These are phyloP conservation scores for Geotrupes spiniger DNA, from an alignment of 2,888 invertebrate species.

Conservation along the genomic window DNA sequence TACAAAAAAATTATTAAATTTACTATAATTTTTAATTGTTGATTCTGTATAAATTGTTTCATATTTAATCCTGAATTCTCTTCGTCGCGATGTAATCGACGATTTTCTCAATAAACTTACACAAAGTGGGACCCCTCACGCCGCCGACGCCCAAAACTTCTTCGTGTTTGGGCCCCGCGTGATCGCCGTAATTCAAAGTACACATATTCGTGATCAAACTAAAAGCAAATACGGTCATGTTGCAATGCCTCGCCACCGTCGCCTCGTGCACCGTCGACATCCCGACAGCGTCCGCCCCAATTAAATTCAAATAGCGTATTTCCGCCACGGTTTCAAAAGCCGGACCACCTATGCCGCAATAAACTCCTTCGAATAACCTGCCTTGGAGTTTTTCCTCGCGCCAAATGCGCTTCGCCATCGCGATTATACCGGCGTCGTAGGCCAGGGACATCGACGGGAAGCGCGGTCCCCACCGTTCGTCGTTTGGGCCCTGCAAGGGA, in stretches of 20 bases:
- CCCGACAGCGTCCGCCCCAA: conserved; percentile 86
- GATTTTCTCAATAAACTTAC: conserved; percentile 63
- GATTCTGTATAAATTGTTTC: too few species aligned
- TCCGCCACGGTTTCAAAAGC: conserved; percentile 96
- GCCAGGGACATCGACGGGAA: conserved; percentile 93
- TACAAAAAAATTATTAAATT: too few species aligned
- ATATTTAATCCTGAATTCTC: too few species aligned
- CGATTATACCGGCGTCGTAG: conserved; percentile 71
- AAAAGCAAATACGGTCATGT: conserved; percentile 86
- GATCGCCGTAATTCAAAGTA: conserved; percentile 72
- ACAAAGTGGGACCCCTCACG: conserved; percentile 63
- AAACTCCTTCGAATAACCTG: conserved; percentile 85
- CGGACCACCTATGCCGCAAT: conserved; percentile 92
- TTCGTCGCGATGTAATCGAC: conserved; percentile 49
- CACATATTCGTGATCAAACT: conserved; percentile 94
- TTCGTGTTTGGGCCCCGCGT: conserved; percentile 78
- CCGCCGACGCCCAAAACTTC: conserved; percentile 83
- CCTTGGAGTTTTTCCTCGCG: conserved; percentile 58
- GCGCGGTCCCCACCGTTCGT: conserved; percentile 90
- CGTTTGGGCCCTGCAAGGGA: conserved; percentile 92
- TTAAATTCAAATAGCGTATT: conserved; percentile 73
- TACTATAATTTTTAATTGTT: too few species aligned
- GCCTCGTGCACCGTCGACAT: conserved; percentile 75
- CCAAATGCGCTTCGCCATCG: conserved; percentile 67
- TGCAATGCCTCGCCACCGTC: conserved; percentile 90